Evolutionary conservation across 1,140 invertebrate genomes (phyloP).

Genomic region (Pseudomyrmex pallidus): DNA sequence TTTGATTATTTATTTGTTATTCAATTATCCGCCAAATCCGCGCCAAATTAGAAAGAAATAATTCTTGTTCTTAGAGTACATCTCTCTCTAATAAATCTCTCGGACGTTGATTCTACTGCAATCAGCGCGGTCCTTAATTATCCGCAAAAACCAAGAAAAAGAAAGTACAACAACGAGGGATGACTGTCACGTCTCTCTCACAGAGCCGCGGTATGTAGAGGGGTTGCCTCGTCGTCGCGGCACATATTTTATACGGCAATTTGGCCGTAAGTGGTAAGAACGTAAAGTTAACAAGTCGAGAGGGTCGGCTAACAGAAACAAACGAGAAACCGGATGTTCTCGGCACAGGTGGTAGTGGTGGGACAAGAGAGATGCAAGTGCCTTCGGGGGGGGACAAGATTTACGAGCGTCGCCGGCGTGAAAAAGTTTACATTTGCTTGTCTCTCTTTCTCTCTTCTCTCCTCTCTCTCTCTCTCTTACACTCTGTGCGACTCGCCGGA

Average conservation of each 20-base stretch:
- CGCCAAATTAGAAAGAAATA: background rate
- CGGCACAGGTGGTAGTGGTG: constrained; percentile 32
- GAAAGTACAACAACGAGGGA: background rate
- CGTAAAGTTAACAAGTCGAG: constrained; percentile 76
- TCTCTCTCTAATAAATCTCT: constrained; percentile 26
- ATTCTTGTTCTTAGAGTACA: background rate
- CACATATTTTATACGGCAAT: constrained; percentile 76
- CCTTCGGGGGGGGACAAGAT: constrained; percentile 67
- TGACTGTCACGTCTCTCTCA: background rate
- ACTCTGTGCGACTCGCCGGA: constrained; percentile 5
- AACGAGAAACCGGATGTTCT: constrained; percentile 62
- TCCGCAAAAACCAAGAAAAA: background rate
- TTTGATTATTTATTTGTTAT: no score
- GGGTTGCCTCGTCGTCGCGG: constrained; percentile 42
- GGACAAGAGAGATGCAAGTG: constrained; percentile 29
- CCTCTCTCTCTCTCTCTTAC: background rate
- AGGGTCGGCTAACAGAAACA: constrained; percentile 71
- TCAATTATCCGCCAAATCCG: no score
- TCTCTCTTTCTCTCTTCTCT: constrained; percentile 2
- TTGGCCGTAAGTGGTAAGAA: constrained; percentile 73
- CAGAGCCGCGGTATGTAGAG: constrained; percentile 6
- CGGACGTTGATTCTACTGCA: background rate
- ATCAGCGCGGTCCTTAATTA: constrained; percentile 23
- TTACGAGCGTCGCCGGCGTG: constrained; percentile 64
- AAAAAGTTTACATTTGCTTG: constrained; percentile 70